These are phyloP conservation scores for Pyralis farinalis DNA, from an alignment of 2,888 invertebrate genomes.

Conservation along the genomic window DNA sequence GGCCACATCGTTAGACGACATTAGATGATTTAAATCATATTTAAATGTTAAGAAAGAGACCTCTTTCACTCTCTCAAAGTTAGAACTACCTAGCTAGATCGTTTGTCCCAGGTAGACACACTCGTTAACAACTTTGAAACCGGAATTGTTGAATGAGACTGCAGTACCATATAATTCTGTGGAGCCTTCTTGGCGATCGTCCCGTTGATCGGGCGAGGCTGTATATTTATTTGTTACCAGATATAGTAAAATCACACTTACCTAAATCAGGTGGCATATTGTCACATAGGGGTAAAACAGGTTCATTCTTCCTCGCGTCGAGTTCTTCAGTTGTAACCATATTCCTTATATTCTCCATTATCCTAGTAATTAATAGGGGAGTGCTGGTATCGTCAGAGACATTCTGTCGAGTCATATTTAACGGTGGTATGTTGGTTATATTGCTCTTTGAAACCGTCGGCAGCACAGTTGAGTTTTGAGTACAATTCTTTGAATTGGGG, in stretches of 20 bases:
- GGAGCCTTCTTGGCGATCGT: too few relatives aligned
- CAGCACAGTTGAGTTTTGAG: constrained; percentile 13
- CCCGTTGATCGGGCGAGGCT: too few relatives aligned
- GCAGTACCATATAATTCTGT: too few relatives aligned
- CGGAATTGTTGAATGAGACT: too few relatives aligned
- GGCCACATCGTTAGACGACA: too few relatives aligned
- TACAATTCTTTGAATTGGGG: constrained; percentile 25
- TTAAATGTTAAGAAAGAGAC: too few relatives aligned
- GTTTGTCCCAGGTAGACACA: too few relatives aligned
- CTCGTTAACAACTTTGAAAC: too few relatives aligned
- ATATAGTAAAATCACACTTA: constrained; percentile 32
- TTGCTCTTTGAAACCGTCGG: constrained; percentile 12
- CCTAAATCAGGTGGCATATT: constrained; percentile 83
- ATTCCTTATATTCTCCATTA: constrained; percentile 50
- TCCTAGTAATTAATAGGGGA: constrained; percentile 44
- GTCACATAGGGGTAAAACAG: constrained; percentile 76
- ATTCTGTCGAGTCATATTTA: constrained; percentile 31
- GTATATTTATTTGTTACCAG: too few relatives aligned
- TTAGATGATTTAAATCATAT: too few relatives aligned
- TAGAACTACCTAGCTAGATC: too few relatives aligned
- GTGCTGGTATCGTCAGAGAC: constrained; percentile 34
- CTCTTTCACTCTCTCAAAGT: too few relatives aligned
- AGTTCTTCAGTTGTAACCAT: constrained; percentile 46
- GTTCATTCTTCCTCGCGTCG: constrained; percentile 39
- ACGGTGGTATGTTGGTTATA: constrained; percentile 20